phyloP scores from a whole-genome alignment of 2,113 vertebrate genomes.

The Edolisoma coerulescens region DNA sequence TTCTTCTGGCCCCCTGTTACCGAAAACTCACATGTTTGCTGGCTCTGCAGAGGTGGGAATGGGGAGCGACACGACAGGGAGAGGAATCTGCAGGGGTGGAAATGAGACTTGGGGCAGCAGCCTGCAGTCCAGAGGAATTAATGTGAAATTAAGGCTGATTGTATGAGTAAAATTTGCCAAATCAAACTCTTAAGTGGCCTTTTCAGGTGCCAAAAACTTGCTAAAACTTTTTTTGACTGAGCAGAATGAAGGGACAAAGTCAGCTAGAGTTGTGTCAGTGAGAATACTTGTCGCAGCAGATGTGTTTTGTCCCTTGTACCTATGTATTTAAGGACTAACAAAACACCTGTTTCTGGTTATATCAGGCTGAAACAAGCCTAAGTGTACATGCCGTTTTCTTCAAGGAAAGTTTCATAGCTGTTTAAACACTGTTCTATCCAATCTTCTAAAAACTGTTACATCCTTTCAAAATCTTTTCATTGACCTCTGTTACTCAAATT shows the following conservation, averaged over 20 bases:
- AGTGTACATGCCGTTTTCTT: accelerated
- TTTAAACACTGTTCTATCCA: neutral
- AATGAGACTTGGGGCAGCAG: neutral
- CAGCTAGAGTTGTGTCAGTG: neutral
- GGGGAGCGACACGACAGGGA: neutral
- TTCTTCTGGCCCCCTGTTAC: neutral
- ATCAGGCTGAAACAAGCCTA: neutral
- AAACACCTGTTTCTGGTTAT: neutral
- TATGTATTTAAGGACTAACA: neutral
- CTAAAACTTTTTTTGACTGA: neutral
- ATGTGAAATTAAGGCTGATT: neutral
- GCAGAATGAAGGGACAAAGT: neutral
- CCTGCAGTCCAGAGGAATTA: neutral
- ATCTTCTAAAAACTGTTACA: neutral
- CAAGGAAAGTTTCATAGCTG: neutral
- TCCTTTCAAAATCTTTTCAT: neutral
- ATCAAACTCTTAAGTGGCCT: neutral
- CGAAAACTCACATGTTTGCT: neutral
- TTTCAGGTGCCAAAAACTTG: neutral
- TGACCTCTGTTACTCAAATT: neutral
- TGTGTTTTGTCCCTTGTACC: neutral
- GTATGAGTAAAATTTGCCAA: neutral
- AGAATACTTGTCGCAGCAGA: neutral
- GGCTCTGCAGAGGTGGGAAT: neutral
- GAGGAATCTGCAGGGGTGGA: neutral